Percentiles rank a stretch among this genome's conserved stretches.
phyloP scores from a whole-genome alignment of 2,888 invertebrate genomes.

The Machimus atricapillus region DNA sequence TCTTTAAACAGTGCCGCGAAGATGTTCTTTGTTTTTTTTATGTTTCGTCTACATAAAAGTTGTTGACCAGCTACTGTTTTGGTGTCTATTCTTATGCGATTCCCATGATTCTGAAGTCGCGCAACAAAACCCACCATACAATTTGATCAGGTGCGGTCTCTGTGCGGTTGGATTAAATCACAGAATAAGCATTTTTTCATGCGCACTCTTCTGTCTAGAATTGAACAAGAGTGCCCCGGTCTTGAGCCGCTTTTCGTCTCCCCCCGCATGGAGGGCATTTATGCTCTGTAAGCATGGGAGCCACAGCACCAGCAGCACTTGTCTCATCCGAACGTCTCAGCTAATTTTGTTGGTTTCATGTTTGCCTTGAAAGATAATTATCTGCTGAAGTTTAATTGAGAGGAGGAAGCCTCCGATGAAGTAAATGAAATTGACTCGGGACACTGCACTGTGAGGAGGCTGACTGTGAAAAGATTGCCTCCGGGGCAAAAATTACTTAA shows the following conservation, averaged over 20 bases:
- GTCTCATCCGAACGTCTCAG: not conserved
- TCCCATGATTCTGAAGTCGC: not conserved
- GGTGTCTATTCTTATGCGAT: not conserved
- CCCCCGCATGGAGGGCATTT: not conserved
- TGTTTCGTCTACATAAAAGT: not conserved
- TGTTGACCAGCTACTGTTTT: not conserved
- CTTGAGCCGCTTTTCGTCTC: not conserved
- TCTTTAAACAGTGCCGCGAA: not conserved
- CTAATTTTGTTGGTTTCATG: conserved; percentile 25
- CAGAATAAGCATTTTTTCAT: not conserved
- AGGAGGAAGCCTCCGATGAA: not conserved
- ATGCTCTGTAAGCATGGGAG: not conserved
- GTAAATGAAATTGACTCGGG: not conserved
- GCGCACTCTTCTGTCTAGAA: not conserved
- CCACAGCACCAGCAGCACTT: not conserved
- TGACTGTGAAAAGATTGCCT: not conserved
- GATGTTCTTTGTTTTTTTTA: not conserved
- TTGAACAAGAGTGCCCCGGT: not conserved
- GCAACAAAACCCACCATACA: not conserved
- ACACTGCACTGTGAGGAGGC: not conserved
- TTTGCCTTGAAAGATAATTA: conserved; percentile 38
- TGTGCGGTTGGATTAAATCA: not conserved
- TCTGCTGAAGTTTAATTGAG: not conserved
- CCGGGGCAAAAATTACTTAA: not conserved
- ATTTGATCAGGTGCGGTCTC: not conserved